Evolutionary conservation across 2,888 invertebrate species (phyloP).

Genomic region (Taphrorychus bicolor): DNA sequence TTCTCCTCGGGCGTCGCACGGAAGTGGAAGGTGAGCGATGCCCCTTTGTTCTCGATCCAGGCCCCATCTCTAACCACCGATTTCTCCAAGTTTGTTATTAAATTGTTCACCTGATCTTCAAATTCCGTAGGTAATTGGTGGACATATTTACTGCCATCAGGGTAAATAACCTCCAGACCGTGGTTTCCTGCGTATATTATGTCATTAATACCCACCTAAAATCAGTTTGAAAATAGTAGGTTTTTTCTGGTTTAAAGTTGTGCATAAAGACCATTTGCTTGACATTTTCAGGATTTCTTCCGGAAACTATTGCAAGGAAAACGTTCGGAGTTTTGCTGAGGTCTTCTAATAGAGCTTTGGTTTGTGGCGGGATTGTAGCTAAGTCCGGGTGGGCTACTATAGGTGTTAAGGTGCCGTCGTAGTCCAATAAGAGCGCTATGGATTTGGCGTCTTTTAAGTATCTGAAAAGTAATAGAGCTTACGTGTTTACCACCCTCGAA

Average conservation of each 20-base stretch:
- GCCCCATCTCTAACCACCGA: slow-evolving; percentile 85
- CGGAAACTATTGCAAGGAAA: slow-evolving; percentile 85
- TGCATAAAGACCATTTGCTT: slow-evolving; percentile 73
- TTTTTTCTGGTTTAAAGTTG: neutral
- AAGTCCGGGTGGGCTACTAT: slow-evolving; percentile 89
- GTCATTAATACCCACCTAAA: slow-evolving; percentile 80
- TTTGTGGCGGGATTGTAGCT: slow-evolving; percentile 83
- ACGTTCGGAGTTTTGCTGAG: slow-evolving; percentile 83
- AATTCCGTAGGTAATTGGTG: slow-evolving; percentile 87
- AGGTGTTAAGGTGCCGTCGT: slow-evolving; percentile 87
- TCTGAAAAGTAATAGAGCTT: neutral
- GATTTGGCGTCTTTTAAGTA: slow-evolving; percentile 59
- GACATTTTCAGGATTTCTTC: slow-evolving; percentile 84
- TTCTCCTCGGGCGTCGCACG: slow-evolving; percentile 77
- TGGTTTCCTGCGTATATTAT: slow-evolving; percentile 91
- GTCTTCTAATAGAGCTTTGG: slow-evolving; percentile 80
- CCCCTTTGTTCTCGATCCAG: slow-evolving; percentile 91
- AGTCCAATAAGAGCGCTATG: slow-evolving; percentile 81
- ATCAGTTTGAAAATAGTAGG: neutral
- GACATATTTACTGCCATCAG: slow-evolving; percentile 87
- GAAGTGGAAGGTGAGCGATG: slow-evolving; percentile 84
- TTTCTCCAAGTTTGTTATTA: slow-evolving; percentile 81
- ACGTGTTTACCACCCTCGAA: neutral
- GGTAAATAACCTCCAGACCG: slow-evolving; percentile 85
- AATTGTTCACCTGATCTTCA: slow-evolving; percentile 76